Percentiles rank a stretch among this genome's conserved stretches.
These are phyloP conservation scores for Peromyscus polionotus DNA, from an alignment of 2,113 vertebrate species.

Conservation along the genomic window DNA sequence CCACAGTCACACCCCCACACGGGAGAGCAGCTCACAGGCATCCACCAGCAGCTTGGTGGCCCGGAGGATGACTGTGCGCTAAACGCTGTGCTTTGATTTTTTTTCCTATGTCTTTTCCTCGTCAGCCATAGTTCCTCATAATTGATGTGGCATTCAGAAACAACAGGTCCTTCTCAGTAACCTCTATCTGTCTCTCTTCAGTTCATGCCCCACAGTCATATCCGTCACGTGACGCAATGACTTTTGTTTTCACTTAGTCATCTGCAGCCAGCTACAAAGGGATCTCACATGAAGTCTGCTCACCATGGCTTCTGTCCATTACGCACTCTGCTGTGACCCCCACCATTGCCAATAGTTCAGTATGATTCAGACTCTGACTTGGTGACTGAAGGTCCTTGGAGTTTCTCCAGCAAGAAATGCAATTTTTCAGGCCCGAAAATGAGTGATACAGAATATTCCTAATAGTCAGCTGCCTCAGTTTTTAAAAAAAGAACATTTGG, in stretches of 20 bases:
- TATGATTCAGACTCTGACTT: constrained; percentile 45
- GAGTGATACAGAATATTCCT: constrained; percentile 33
- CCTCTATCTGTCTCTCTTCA: constrained; percentile 60
- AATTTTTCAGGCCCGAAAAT: constrained; percentile 19
- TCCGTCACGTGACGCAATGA: constrained; percentile 41
- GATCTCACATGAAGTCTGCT: constrained; percentile 49
- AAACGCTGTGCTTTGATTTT: constrained; percentile 32
- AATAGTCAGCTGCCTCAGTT: neutral
- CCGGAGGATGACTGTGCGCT: neutral
- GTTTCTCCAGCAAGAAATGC: constrained; percentile 58
- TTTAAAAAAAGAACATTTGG: constrained; percentile 32
- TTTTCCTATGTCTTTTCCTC: constrained; percentile 15
- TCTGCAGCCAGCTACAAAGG: constrained; percentile 57
- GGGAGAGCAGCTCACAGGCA: neutral
- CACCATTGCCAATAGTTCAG: constrained; percentile 11
- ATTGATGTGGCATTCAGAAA: constrained; percentile 12
- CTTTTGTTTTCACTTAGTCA: constrained; percentile 64
- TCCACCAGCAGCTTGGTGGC: constrained; percentile 10
- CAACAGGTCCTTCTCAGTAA: constrained; percentile 34
- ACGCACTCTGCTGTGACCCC: neutral
- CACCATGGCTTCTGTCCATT: neutral
- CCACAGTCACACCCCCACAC: neutral
- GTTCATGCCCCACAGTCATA: constrained; percentile 40
- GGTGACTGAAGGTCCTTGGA: constrained; percentile 19
- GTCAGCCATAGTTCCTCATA: constrained; percentile 26